Evolutionary conservation across 2,888 invertebrate species (phyloP), one percentile per base, ranked within the genome.

Genomic region (Hydropsyche betteni): DNA sequence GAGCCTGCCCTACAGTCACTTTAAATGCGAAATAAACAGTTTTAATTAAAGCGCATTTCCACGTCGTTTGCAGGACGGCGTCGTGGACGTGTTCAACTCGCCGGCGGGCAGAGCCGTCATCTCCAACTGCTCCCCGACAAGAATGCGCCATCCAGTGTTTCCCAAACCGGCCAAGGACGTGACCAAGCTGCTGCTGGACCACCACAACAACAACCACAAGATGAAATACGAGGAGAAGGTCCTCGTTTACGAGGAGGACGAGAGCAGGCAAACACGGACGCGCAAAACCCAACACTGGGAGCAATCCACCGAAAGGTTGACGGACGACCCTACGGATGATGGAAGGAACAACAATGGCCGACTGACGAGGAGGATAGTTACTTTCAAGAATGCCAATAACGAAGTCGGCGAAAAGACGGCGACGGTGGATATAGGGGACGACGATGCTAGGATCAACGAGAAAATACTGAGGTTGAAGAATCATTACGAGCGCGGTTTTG

Each of bases 61-160:
- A 44, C 44, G 44, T 44, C 44, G 44, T 44, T 70, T 75, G 34
- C 79, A 79, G 79, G 77, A 79, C 33, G 77, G 75, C 12, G 77
- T 76, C 8, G 76, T 77, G 36, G 76, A 77, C 68, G 77, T 79
- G 16, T 79, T 79, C 77, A 79, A 76, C 68, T 79, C 79, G n/a
- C 77, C 79, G 14, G 79, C 79, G 5, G 79, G 79, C 24, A 79
- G 79, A 71, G 79, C 77, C 5, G 75, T 79, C 6, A 69, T 79
- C 14, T 68, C 74, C 34, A 51, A 69, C 69, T 69, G 50, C 6
- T 51, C 69, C 16, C 69, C 69, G 44, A 44, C 50, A 8, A 68
- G 38, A 33, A 76, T 14, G 24, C 24, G 55, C 14, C 70, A 74
- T 34, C 76, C 78, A n/a, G n/a, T 50, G 51, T 71, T 71, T 14